Percentiles rank a stretch among this genome's conserved stretches.
Conservation (phyloP, 2,888 invertebrate genomes). For the Drosophila multiciliata region DNA sequence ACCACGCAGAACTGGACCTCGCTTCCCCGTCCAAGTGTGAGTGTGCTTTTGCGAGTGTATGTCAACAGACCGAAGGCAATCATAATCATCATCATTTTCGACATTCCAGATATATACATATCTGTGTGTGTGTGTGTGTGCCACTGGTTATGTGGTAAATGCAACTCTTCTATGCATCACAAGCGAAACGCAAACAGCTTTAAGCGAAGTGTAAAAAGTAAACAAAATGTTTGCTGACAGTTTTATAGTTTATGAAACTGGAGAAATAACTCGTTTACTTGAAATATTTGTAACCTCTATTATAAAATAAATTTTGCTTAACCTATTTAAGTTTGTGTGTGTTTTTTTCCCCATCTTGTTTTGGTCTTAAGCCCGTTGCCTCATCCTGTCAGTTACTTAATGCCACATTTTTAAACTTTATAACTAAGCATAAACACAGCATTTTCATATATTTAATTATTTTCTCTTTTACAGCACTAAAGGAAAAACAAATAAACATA, state of each 20-base stretch:
- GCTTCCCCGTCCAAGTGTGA: constrained; percentile 6
- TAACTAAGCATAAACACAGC: constrained; percentile 56
- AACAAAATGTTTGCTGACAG: constrained; percentile 18
- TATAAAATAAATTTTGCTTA: background rate
- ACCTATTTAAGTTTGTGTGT: background rate
- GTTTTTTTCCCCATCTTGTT: constrained; percentile 6
- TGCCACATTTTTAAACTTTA: constrained; percentile 56
- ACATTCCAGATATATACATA: constrained; percentile 21
- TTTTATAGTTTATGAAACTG: constrained; percentile 8
- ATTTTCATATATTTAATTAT: constrained; percentile 74
- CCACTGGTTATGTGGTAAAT: constrained; percentile 39
- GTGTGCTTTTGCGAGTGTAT: constrained; percentile 19
- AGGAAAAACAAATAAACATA: constrained; percentile 28
- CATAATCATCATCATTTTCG: constrained; percentile 29
- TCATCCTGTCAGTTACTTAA: constrained; percentile 39
- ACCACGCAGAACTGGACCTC: constrained; percentile 22
- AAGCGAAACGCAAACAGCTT: constrained; percentile 71
- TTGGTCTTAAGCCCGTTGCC: constrained; percentile 19
- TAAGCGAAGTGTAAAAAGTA: constrained; percentile 41
- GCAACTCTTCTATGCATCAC: constrained; percentile 52
- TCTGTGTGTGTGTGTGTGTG: constrained; percentile 19
- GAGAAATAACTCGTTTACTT: background rate
- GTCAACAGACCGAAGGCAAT: constrained; percentile 45
- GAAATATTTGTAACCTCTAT: background rate
- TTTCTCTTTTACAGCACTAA: constrained; percentile 47